phyloP scores from a whole-genome alignment of 2,797 vertebrate genomes.

The Anniella stebbinsi region DNA sequence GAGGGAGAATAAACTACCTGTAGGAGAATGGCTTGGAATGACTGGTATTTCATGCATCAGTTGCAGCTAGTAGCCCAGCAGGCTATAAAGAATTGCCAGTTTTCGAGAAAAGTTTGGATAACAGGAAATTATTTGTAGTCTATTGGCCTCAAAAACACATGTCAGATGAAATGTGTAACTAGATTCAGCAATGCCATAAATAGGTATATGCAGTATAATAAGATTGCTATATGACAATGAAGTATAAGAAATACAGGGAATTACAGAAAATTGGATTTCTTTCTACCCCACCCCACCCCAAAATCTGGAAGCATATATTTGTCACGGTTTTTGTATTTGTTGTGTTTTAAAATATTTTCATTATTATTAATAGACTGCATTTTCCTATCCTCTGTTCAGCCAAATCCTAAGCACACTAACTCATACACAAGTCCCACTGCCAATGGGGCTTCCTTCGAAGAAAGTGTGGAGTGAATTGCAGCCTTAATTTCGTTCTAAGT shows the following conservation, averaged over 20 bases:
- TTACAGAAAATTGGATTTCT: background rate
- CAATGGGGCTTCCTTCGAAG: background rate
- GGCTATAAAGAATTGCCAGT: background rate
- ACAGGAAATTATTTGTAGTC: background rate
- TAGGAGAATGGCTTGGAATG: background rate
- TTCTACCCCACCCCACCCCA: too few relatives aligned
- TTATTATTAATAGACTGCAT: slow-evolving; percentile 3
- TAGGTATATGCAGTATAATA: background rate
- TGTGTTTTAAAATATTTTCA: background rate
- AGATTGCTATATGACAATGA: background rate
- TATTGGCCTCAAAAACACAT: background rate
- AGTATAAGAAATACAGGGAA: background rate
- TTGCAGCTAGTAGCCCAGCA: background rate
- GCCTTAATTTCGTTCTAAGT: background rate
- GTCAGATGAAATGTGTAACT: background rate
- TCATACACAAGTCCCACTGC: background rate
- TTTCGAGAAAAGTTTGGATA: background rate
- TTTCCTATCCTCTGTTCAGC: slow-evolving; percentile 34
- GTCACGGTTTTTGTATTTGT: too few relatives aligned
- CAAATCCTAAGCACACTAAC: background rate
- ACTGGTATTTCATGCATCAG: background rate
- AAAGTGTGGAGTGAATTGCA: background rate
- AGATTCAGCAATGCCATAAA: background rate
- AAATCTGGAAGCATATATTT: background rate
- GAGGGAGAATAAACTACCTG: background rate